phyloP scores from a whole-genome alignment of 1,140 invertebrate genomes.

The Stenopsyche tienmushanensis region DNA sequence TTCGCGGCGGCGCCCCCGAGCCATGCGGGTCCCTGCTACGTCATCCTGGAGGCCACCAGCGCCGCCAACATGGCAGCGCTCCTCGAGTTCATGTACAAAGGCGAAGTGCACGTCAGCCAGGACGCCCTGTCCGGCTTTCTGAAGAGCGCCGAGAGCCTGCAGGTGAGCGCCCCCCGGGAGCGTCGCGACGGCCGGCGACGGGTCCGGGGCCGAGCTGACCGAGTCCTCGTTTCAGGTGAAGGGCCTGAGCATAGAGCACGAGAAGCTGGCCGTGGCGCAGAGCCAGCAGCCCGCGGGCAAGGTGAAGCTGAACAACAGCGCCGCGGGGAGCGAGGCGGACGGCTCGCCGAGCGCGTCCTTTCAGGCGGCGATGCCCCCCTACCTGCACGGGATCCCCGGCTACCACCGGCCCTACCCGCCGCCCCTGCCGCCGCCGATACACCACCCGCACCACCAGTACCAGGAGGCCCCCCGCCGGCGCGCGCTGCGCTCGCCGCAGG shows the following conservation, averaged over 20 bases:
- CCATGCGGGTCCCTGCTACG: conserved; percentile 76
- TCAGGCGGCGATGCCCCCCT: conserved; percentile 57
- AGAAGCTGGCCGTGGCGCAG: conserved; percentile 69
- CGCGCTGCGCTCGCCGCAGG: conserved; percentile 54
- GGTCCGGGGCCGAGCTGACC: not conserved
- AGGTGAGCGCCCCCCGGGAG: conserved; percentile 66
- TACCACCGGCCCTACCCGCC: conserved; percentile 54
- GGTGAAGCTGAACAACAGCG: conserved; percentile 45
- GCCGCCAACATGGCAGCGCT: conserved; percentile 86
- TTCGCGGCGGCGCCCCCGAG: conserved; percentile 84
- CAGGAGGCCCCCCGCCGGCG: conserved; percentile 53
- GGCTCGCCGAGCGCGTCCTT: conserved; percentile 54
- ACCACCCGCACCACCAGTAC: conserved; percentile 50
- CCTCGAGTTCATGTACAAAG: conserved; percentile 92
- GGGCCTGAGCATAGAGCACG: conserved; percentile 75
- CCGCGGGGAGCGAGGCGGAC: conserved; percentile 43
- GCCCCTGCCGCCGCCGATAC: conserved; percentile 62
- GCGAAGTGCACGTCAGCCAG: conserved; percentile 87
- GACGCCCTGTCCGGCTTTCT: conserved; percentile 85
- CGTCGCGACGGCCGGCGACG: not conserved
- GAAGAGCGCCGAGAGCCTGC: conserved; percentile 85
- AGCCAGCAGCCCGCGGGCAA: conserved; percentile 56
- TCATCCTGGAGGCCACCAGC: conserved; percentile 85
- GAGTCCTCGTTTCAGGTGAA: conserved; percentile 69
- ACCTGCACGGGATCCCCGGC: conserved; percentile 51